Evolutionary conservation across 37 sponge, comb jelly and placozoan species (phyloP).

Genomic region (Oopsacas minuta): DNA sequence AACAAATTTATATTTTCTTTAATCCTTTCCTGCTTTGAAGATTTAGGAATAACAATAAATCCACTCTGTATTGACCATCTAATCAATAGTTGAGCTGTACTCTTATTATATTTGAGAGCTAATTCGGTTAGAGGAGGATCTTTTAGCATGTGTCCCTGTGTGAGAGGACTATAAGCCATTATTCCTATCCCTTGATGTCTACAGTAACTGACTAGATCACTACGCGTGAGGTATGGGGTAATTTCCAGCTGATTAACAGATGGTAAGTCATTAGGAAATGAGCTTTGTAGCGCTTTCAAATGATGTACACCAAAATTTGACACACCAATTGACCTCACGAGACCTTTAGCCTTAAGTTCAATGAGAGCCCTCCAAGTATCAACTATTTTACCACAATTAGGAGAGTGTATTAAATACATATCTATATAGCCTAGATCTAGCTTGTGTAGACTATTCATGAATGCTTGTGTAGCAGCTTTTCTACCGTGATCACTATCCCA

Average conservation of each 20-base stretch:
- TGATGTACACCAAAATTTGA: constrained; percentile 62
- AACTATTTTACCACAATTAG: constrained; percentile 40
- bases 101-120: constrained; percentile 50
- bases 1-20: constrained; percentile 59
- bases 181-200: constrained; percentile 43
- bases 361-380: constrained; percentile 59
- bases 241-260: constrained; percentile 71
- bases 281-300: constrained; percentile 45
- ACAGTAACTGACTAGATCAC: constrained; percentile 49
- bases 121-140: constrained; percentile 39
- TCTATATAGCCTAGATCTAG: constrained; percentile 50
- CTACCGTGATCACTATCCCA: neutral
- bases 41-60: constrained; percentile 61
- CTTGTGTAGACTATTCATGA: constrained; percentile 21
- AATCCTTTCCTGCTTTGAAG: constrained; percentile 44
- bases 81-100: constrained; percentile 59
- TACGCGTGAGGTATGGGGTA: constrained; percentile 44
- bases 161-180: constrained; percentile 60
- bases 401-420: constrained; percentile 59
- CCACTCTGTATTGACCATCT: constrained; percentile 68
- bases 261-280: constrained; percentile 46
- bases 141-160: constrained; percentile 41
- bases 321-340: constrained; percentile 59
- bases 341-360: constrained; percentile 44
- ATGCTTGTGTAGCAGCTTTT: neutral